phyloP scores from a whole-genome alignment of 1,140 invertebrate genomes.

The Lepidurus couesii region DNA sequence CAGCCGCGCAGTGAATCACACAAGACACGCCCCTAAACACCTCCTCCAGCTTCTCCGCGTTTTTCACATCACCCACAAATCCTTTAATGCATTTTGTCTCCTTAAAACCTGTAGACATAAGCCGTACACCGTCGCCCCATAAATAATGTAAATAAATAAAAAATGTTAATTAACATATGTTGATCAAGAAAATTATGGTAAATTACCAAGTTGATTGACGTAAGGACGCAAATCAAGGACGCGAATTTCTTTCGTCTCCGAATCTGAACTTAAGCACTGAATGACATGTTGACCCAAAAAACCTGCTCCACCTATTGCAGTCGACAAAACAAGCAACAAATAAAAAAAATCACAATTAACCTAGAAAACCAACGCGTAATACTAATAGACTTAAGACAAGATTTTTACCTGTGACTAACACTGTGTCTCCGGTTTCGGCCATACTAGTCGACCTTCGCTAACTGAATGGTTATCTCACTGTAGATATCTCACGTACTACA shows the following conservation, averaged over 20 bases:
- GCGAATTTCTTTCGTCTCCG: slow-evolving; percentile 54
- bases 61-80: slow-evolving; percentile 49
- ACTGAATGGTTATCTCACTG: slow-evolving; percentile 1
- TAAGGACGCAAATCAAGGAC: slow-evolving; percentile 55
- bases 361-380: neutral
- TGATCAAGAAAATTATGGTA: neutral
- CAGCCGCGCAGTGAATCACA: slow-evolving; percentile 59
- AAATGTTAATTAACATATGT: neutral
- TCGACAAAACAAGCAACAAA: slow-evolving; percentile 36
- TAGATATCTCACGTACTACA: neutral
- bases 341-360: neutral
- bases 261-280: slow-evolving; percentile 50
- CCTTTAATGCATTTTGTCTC: slow-evolving; percentile 45
- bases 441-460: neutral
- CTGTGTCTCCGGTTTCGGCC: neutral
- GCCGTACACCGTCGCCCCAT: neutral
- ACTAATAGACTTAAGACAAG: neutral
- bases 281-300: slow-evolving; percentile 62
- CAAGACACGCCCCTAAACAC: slow-evolving; percentile 52
- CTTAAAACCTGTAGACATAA: slow-evolving; percentile 41
- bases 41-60: slow-evolving; percentile 44
- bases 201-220: slow-evolving; percentile 50
- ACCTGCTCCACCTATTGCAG: slow-evolving; percentile 52
- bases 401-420: neutral
- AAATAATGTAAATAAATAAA: neutral